Evolutionary conservation across 2,113 vertebrate species (phyloP).

Genomic region (Cryptotis parvus): DNA sequence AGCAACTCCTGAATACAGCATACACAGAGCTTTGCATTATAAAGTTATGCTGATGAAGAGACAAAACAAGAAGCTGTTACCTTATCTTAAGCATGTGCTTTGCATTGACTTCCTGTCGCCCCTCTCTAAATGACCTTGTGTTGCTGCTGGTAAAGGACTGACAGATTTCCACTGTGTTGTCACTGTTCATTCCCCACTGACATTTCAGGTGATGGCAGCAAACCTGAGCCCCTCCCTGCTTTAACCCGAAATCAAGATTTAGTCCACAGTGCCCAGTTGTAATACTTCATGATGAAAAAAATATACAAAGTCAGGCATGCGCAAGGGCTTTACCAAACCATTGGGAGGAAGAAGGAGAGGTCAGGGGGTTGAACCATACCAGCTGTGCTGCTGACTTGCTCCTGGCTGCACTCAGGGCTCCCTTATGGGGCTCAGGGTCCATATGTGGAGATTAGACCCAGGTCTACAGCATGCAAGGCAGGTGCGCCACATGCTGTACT

Average conservation of each 20-base stretch:
- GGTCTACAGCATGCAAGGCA: too few relatives aligned
- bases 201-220: background rate
- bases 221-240: background rate
- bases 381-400: too few relatives aligned
- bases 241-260: background rate
- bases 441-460: too few relatives aligned
- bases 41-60: background rate
- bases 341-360: background rate
- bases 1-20: background rate
- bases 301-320: background rate
- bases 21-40: background rate
- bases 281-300: background rate
- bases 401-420: too few relatives aligned
- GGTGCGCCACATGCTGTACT: too few relatives aligned
- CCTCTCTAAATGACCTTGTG: background rate
- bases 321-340: background rate
- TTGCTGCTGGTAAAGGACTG: background rate
- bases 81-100: constrained; percentile 28
- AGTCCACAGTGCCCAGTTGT: background rate
- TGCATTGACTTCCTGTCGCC: constrained; percentile 51
- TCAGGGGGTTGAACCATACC: too few relatives aligned
- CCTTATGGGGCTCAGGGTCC: too few relatives aligned
- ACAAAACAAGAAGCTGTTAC: background rate
- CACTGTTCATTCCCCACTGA: background rate
- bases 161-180: background rate